phyloP scores from a whole-genome alignment of 2,888 invertebrate genomes.

The Strigamia maritima region DNA sequence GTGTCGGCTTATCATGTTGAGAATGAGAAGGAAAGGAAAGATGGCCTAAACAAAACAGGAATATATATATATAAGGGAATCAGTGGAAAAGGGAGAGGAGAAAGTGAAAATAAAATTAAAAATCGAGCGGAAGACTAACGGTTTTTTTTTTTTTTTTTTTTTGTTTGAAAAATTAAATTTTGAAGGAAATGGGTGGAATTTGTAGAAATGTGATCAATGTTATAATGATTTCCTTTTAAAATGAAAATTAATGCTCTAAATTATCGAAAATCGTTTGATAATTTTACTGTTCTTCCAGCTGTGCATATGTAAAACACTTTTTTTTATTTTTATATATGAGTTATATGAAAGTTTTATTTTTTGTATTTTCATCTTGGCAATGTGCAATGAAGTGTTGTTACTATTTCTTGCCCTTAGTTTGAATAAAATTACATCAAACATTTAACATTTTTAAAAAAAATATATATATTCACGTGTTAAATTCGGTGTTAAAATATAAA shows the following conservation, averaged over 20 bases:
- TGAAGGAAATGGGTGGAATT: background rate
- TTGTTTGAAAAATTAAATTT: background rate
- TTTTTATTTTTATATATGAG: too few relatives aligned
- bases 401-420: background rate
- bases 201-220: background rate
- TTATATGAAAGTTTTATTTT: too few relatives aligned
- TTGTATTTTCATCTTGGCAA: background rate
- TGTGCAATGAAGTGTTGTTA: background rate
- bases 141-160: too few relatives aligned
- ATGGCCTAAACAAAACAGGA: slow-evolving; percentile 10
- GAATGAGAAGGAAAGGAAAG: slow-evolving; percentile 20
- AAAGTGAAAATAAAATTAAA: background rate
- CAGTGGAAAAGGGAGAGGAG: background rate
- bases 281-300: too few relatives aligned
- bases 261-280: too few relatives aligned
- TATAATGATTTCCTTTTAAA: background rate
- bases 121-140: background rate
- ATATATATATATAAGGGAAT: background rate
- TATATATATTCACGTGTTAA: too few relatives aligned
- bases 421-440: background rate
- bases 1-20: slow-evolving; percentile 42
- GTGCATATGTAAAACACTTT: too few relatives aligned
- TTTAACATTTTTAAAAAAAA: too few relatives aligned
- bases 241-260: too few relatives aligned
- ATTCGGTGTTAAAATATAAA: too few relatives aligned